Percentiles rank a stretch among this genome's conserved stretches.
phyloP scores from a whole-genome alignment of 2,797 vertebrate species.

The Pterois miles region DNA sequence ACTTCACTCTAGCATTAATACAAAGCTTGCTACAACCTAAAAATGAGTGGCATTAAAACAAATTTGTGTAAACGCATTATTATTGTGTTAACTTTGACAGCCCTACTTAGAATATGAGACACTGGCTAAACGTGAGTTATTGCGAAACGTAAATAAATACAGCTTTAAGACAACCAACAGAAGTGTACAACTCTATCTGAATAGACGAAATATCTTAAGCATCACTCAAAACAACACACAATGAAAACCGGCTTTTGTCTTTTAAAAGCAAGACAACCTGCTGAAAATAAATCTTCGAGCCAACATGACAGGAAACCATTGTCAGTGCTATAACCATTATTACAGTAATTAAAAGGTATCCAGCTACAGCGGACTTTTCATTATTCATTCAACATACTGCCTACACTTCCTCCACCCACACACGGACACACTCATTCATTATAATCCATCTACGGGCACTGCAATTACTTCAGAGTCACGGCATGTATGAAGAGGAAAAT shows the following conservation, averaged over 20 bases:
- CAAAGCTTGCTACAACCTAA: too few species aligned
- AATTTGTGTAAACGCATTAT: too few species aligned
- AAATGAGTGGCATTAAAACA: accelerated
- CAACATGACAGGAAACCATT: background rate
- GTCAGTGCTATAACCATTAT: slow-evolving; percentile 1
- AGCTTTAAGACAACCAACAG: background rate
- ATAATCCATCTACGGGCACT: background rate
- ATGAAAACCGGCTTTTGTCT: background rate
- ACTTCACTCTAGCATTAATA: too few species aligned
- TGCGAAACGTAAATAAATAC: background rate
- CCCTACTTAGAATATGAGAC: background rate
- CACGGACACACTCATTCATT: slow-evolving; percentile 4
- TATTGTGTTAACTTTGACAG: too few species aligned
- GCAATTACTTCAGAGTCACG: slow-evolving; percentile 4
- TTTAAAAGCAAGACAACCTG: background rate
- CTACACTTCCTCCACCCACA: slow-evolving; percentile 1
- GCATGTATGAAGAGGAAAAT: slow-evolving; percentile 27
- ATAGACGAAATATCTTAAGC: background rate
- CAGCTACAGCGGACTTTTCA: background rate
- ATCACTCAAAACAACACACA: background rate
- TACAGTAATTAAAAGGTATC: slow-evolving; percentile 12
- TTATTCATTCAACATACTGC: slow-evolving; percentile 1
- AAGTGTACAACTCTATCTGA: background rate
- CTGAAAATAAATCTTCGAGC: background rate
- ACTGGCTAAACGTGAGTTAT: background rate